Percentiles rank a stretch among this genome's conserved stretches.
Evolutionary conservation across 2,113 vertebrate genomes (phyloP).

Genomic region (Megaceryle maxima): DNA sequence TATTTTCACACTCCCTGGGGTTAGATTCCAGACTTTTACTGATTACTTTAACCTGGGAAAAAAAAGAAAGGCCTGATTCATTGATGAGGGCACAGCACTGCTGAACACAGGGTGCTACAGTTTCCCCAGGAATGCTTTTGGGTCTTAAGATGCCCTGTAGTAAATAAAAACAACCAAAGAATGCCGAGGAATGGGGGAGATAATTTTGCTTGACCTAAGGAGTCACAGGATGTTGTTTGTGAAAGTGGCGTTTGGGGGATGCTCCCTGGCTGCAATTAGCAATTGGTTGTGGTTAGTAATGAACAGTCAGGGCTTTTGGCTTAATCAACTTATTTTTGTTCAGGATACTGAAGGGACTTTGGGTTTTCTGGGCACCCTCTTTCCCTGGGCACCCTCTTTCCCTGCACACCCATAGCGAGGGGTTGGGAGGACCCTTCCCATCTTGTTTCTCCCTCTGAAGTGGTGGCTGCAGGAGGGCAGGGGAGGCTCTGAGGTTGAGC

Average conservation of each 20-base stretch:
- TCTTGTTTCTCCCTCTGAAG: not conserved
- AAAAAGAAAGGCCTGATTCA: conserved; percentile 47
- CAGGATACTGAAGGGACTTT: not conserved
- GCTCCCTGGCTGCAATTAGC: not conserved
- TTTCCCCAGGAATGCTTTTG: not conserved
- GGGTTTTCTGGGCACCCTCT: not conserved
- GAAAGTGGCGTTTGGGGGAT: not conserved
- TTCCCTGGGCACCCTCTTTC: rapidly evolving
- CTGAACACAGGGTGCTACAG: conserved; percentile 8
- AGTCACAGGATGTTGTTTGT: not conserved
- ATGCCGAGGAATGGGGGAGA: not conserved
- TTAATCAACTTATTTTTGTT: not conserved
- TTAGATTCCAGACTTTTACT: conserved; percentile 31
- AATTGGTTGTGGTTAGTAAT: not conserved
- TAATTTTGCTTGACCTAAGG: not conserved
- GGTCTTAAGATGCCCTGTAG: not conserved
- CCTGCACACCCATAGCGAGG: rapidly evolving
- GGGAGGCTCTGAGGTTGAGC: not conserved
- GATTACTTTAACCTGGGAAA: conserved; percentile 13
- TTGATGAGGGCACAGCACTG: not conserved
- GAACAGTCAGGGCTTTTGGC: not conserved
- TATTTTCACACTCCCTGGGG: not conserved
- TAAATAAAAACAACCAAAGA: conserved; percentile 31
- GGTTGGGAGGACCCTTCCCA: not conserved
- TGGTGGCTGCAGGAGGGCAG: not conserved